A percentile compares a stretch with the other conserved stretches of the same genome.
These are phyloP conservation scores for Bergia sp. DNA, from an alignment of 92 coral and sea anemone species.

Conservation along the genomic window DNA sequence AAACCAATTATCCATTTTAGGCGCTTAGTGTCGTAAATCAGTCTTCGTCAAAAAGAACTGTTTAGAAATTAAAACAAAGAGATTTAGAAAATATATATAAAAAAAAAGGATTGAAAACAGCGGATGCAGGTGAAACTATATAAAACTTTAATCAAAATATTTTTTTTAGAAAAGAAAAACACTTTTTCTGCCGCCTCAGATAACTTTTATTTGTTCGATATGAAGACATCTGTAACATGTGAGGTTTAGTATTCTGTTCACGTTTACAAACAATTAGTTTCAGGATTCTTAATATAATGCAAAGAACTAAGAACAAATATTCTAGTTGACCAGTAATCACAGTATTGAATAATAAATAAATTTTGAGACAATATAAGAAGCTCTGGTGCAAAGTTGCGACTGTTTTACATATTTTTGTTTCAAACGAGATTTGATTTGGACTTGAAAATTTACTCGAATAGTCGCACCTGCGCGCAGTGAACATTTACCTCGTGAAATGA, in stretches of 20 bases:
- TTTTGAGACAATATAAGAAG: neutral
- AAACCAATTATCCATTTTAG: neutral
- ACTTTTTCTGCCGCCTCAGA: neutral
- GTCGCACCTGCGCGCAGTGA: too few species aligned
- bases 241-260: neutral
- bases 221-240: too few species aligned
- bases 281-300: too few species aligned
- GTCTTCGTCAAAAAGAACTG: neutral
- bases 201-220: neutral
- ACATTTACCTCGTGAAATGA: too few species aligned
- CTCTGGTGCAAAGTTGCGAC: neutral
- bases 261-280: neutral
- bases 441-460: too few species aligned
- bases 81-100: neutral
- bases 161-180: too few species aligned
- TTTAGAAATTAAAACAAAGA: neutral
- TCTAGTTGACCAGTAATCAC: too few species aligned
- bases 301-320: too few species aligned
- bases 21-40: neutral
- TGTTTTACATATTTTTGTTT: neutral
- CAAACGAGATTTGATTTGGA: too few species aligned
- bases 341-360: neutral
- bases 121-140: slow-evolving; percentile 30
- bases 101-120: neutral
- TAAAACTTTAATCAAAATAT: too few species aligned